These are phyloP conservation scores for Fukomys damarensis DNA, from an alignment of 2,113 vertebrate species.

Conservation along the genomic window DNA sequence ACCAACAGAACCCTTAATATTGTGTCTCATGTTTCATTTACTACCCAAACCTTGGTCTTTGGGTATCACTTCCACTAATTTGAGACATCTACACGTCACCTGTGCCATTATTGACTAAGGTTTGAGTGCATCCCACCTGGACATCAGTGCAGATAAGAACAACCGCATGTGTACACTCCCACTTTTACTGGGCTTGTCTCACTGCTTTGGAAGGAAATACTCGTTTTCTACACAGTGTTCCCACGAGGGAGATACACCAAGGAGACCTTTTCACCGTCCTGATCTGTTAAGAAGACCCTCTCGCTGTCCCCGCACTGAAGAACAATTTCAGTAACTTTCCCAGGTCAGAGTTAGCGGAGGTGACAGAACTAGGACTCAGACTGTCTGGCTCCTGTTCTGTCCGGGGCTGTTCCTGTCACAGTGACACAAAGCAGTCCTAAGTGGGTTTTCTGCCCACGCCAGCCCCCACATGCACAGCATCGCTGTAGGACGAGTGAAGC, in stretches of 20 bases:
- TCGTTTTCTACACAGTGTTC: neutral
- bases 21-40: neutral
- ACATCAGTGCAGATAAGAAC: neutral
- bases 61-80: neutral
- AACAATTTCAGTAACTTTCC: neutral
- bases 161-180: neutral
- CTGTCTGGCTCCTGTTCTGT: neutral
- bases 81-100: neutral
- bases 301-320: neutral
- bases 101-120: neutral
- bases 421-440: neutral
- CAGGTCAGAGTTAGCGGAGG: neutral
- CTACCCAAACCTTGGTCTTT: neutral
- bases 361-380: neutral
- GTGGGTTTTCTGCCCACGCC: neutral
- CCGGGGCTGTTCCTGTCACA: neutral
- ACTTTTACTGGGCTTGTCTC: neutral
- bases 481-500: neutral
- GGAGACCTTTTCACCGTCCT: neutral
- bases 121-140: neutral
- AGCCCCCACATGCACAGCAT: neutral
- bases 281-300: neutral
- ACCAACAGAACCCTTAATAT: neutral
- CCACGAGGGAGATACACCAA: neutral
- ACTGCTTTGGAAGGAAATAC: neutral